Evolutionary conservation across 2,113 vertebrate species (phyloP), one percentile per base, ranked within the genome.

Genomic region (Oxyura jamaicensis): DNA sequence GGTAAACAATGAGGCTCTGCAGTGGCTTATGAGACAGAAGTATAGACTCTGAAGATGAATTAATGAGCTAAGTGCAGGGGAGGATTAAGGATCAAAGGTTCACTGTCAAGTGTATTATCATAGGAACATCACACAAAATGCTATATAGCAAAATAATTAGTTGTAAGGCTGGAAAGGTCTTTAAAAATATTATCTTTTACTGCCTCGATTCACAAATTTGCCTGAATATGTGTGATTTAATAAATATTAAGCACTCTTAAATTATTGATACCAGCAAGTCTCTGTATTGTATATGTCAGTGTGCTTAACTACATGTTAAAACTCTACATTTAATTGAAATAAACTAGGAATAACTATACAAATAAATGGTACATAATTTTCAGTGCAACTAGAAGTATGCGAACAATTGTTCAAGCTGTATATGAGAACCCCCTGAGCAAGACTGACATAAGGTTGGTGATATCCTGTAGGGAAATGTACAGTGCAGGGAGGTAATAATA

Each of bases 361-460:
- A 96, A 59, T 19, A 90, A 79, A 73, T 7, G 18, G 16, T 50
- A 8, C 18, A 8, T 53, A 36, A n/a, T 89, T 91, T 85, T 72
- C 74, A 69, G 26, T 44, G 58, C 84, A 20, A 41, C 7, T 36
- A 35, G 35, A 62, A 62, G n/a, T 86, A 76, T 1, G 5, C 58
- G 75, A 58, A 65, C 35, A 82, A 84, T 60, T 88, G 23, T 82
- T 76, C 1, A 6, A 86, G 52, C 36, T 90, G 81, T 77, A 13
- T 59, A 42, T n/a, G 50, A 69, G 65, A 91, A 52, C 36, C 26
- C 44, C 53, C 48, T 79, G 73, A 93, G 77, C 21, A 86, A 96
- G 66, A 62, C 72, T 95, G 91, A 86, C 88, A 96, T 96, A 93
- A 90, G 90, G 88, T 68, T 87, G 35, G 28, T 41, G 83, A 39